Conservation (phyloP, 2,888 invertebrate genomes). For the Rotaria socialis region DNA sequence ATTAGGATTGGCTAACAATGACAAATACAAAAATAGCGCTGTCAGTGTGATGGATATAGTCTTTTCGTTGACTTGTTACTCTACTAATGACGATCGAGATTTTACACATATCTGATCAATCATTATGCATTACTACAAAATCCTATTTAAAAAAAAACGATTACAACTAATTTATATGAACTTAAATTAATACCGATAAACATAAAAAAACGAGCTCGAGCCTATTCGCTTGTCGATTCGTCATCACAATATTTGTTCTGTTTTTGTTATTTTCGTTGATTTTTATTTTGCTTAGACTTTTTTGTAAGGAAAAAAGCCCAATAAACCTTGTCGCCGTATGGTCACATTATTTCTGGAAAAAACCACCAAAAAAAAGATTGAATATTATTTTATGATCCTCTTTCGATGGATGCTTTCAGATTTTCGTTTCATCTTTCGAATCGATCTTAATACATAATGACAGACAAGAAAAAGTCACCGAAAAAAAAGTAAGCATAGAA, state of each 20-base stretch:
- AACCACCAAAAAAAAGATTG: too few species aligned
- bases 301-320: too few species aligned
- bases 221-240: neutral
- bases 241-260: neutral
- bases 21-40: slow-evolving; percentile 12
- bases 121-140: neutral
- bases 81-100: neutral
- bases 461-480: neutral
- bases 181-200: neutral
- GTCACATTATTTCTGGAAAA: too few species aligned
- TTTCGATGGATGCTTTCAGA: neutral
- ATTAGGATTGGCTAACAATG: neutral
- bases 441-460: neutral
- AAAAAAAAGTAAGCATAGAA: neutral
- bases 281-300: too few species aligned
- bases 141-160: neutral
- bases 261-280: neutral
- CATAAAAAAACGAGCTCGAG: neutral
- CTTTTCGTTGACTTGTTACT: neutral
- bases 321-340: too few species aligned
- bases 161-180: neutral
- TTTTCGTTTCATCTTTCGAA: neutral
- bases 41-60: neutral
- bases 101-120: neutral
- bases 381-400: too few species aligned